phyloP scores from a whole-genome alignment of 2,888 invertebrate genomes.

The Platynereis dumerilii region DNA sequence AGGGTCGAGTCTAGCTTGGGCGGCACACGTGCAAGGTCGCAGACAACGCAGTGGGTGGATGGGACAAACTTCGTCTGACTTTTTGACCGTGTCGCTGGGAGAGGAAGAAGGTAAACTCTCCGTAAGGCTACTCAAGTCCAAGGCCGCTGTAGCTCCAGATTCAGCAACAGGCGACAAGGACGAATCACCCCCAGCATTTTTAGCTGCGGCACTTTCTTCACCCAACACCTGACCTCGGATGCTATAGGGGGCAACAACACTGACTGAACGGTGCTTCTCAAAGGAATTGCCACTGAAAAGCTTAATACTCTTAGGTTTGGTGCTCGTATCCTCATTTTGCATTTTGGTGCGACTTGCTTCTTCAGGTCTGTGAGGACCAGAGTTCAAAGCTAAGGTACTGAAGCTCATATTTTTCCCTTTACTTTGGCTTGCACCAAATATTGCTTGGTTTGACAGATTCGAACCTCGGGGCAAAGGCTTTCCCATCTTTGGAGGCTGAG shows the following conservation, averaged over 20 bases:
- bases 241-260: background rate
- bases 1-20: conserved; percentile 72
- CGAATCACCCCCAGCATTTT: background rate
- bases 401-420: conserved; percentile 3
- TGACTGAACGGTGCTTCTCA: conserved; percentile 1
- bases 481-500: background rate
- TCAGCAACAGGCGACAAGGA: background rate
- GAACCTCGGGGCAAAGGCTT: no score
- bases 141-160: background rate
- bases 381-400: background rate
- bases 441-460: background rate
- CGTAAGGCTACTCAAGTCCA: background rate
- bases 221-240: background rate
- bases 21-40: conserved; percentile 70
- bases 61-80: conserved; percentile 12
- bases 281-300: background rate
- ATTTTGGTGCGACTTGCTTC: background rate
- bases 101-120: background rate
- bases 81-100: background rate
- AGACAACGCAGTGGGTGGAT: conserved; percentile 19
- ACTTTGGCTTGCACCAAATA: background rate
- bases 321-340: background rate
- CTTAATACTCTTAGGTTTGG: background rate
- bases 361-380: background rate
- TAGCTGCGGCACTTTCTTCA: background rate